A percentile compares a stretch with the other conserved stretches of the same genome.
These are phyloP conservation scores for Hypsibius dujardini DNA, from an alignment of 1,140 invertebrate genomes.

Conservation along the genomic window DNA sequence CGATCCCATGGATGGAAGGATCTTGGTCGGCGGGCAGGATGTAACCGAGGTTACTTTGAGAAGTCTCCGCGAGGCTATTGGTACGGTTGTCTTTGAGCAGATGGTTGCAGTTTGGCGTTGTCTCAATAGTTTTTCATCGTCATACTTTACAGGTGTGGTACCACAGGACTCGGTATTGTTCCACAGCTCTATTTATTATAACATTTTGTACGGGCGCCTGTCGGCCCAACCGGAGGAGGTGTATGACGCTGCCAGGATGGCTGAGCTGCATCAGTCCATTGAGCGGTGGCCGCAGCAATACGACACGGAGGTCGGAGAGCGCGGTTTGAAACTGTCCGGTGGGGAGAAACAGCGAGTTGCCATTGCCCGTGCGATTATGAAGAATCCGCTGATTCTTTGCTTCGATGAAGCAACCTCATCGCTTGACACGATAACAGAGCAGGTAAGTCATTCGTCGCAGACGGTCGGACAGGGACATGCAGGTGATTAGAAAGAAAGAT, in stretches of 20 bases:
- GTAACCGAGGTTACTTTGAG: slow-evolving; percentile 62
- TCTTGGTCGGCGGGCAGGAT: slow-evolving; percentile 67
- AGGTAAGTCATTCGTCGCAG: slow-evolving; percentile 42
- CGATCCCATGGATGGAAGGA: slow-evolving; percentile 66
- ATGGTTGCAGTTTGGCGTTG: slow-evolving; percentile 17
- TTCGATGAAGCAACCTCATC: slow-evolving; percentile 98
- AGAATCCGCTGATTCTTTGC: slow-evolving; percentile 78
- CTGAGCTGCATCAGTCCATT: slow-evolving; percentile 80
- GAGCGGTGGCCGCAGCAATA: slow-evolving; percentile 73
- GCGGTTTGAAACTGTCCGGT: slow-evolving; percentile 69
- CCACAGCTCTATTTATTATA: slow-evolving; percentile 88
- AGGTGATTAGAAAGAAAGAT: too few species aligned
- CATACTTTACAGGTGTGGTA: slow-evolving; percentile 20
- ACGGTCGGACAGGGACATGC: too few species aligned
- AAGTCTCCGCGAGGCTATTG: slow-evolving; percentile 73
- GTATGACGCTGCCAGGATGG: slow-evolving; percentile 67
- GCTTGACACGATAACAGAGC: slow-evolving; percentile 92
- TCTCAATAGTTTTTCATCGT: background rate
- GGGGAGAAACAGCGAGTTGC: slow-evolving; percentile 98
- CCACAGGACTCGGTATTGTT: slow-evolving; percentile 82
- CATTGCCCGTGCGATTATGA: slow-evolving; percentile 88
- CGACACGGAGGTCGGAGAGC: slow-evolving; percentile 66
- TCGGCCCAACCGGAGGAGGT: slow-evolving; percentile 53
- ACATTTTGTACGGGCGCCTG: slow-evolving; percentile 84
- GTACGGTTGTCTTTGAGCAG: slow-evolving; percentile 34